Base-by-base conservation (phyloP, 2,888 invertebrate species). In the Gastracanthus pulcherrimus region DNA sequence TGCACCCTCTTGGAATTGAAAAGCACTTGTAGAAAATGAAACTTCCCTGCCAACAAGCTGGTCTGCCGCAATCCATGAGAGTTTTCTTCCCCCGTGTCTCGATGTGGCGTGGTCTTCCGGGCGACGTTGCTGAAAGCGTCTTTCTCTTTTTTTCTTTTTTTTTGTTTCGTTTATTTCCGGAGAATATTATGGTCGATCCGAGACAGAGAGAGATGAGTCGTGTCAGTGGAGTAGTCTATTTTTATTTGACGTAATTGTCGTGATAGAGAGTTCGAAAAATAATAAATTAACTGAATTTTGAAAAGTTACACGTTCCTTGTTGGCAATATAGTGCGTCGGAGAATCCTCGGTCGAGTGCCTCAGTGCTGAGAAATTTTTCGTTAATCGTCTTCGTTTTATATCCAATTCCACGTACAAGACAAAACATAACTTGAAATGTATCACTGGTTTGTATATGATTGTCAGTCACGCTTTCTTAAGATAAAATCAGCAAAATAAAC, bases 11-110 rank as follows among this genome's bases (percentile, higher is more conserved):
- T 88, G 89, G 89, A 89, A 90, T 90, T 91, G 90, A 88, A 89
- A 89, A 89, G 89, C 90, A 90, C 88, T 90, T 90, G 88, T 90
- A 91, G 89, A 91, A 89, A 91, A 91, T 90, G 89, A 91, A 89
- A 91, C 91, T 91, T 91, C 90, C 91, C 91, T 91, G 91, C 91
- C 89, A 91, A 91, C 91, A 91, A 91, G 91, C 91, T 91, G 91
- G 89, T 90, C 90, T 91, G 90, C 90, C 89, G 89, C 89, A 90
- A 89, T 91, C 90, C 89, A 87, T 89, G 88, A 87, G 88, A 88
- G 88, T 88, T 90, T 89, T 90, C 89, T 87, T 90, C 88, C 86
- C 87, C 86, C 86, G 88, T 89, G 87, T 89, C 88, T 89, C 89
- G 88, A 85, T 87, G 89, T 87, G 88, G 88, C 87, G 88, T 87